Evolutionary conservation across 2,113 vertebrate genomes (phyloP).

Genomic region (Melanostigma gelatinosum): DNA sequence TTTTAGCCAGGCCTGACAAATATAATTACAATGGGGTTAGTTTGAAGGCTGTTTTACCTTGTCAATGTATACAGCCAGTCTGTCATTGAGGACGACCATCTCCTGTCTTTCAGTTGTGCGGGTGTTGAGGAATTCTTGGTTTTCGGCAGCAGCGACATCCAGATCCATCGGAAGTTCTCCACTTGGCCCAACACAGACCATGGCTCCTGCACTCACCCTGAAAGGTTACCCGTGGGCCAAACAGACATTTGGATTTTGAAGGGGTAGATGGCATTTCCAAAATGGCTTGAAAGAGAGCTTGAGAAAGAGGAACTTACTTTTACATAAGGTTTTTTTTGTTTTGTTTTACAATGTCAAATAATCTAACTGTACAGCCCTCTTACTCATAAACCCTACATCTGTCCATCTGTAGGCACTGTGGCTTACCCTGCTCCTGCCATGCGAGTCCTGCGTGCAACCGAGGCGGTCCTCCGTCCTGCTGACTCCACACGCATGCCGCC

Average conservation of each 20-base stretch:
- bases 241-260: background rate
- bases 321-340: background rate
- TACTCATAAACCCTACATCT: background rate
- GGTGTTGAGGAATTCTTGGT: constrained; percentile 77
- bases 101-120: constrained; percentile 76
- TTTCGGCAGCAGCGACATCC: constrained; percentile 77
- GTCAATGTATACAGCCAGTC: constrained; percentile 80
- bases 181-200: constrained; percentile 70
- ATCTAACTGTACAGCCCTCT: background rate
- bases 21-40: background rate
- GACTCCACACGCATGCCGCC: constrained; percentile 61
- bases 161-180: constrained; percentile 72
- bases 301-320: background rate
- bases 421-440: constrained; percentile 76
- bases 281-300: background rate
- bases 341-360: background rate
- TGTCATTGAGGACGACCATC: constrained; percentile 81
- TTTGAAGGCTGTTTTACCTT: constrained; percentile 62
- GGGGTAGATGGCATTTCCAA: background rate
- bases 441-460: constrained; percentile 70
- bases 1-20: background rate
- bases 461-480: constrained; percentile 74
- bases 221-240: constrained; percentile 28
- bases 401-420: background rate
- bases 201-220: constrained; percentile 64